These are phyloP conservation scores for Heliothis subflexa DNA, from an alignment of 1,140 invertebrate genomes.

Conservation along the genomic window DNA sequence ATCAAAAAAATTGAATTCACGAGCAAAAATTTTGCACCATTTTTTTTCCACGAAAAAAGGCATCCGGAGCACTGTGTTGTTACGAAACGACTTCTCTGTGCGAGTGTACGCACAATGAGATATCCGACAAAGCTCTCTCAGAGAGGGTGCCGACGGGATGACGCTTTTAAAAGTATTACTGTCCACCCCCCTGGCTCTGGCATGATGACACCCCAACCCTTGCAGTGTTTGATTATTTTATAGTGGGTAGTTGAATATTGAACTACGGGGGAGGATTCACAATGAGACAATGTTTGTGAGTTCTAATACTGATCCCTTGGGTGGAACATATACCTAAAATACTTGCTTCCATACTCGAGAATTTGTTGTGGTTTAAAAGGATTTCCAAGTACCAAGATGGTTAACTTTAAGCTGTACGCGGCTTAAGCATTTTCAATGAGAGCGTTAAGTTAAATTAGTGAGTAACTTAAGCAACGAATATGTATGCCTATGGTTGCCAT, in stretches of 20 bases:
- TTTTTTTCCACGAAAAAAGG: conserved; percentile 37
- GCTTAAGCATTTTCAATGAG: not conserved
- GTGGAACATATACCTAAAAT: not conserved
- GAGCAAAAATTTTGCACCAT: conserved; percentile 13
- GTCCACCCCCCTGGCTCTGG: conserved; percentile 53
- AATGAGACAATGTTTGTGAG: conserved; percentile 38
- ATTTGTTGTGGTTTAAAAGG: conserved; percentile 9
- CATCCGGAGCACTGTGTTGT: conserved; percentile 26
- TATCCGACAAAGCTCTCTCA: conserved; percentile 62
- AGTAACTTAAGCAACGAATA: too few species aligned
- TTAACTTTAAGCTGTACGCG: not conserved
- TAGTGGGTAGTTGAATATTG: conserved; percentile 57
- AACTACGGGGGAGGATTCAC: conserved; percentile 41
- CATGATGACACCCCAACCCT: conserved; percentile 53
- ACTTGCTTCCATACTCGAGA: not conserved
- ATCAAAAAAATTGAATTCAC: not conserved
- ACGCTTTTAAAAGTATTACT: conserved; percentile 82
- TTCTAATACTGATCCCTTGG: conserved; percentile 36
- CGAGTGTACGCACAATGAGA: conserved; percentile 66
- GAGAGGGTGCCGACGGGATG: conserved; percentile 58
- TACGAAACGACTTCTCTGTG: conserved; percentile 51
- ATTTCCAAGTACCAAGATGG: not conserved
- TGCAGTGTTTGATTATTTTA: conserved; percentile 60
- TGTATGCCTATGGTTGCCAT: not conserved
- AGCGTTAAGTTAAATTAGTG: not conserved